Conservation (phyloP, 2,888 invertebrate species). For the Saturnia pavonia region DNA sequence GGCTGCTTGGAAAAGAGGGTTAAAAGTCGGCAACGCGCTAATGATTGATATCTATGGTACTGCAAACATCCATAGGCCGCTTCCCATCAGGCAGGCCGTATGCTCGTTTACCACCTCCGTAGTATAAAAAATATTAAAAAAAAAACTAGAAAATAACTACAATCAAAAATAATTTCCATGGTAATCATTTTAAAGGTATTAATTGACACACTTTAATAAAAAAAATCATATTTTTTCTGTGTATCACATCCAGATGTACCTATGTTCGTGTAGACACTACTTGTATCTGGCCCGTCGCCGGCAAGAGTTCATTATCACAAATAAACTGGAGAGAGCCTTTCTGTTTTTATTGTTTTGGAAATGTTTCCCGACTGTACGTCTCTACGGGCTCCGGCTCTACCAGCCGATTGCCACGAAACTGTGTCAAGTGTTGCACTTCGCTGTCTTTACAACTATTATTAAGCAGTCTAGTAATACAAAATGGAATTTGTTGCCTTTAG, state of each 20-base stretch:
- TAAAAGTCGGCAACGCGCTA: no score
- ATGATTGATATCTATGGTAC: no score
- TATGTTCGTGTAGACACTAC: constrained; percentile 25
- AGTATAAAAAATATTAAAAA: no score
- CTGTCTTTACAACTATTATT: not conserved
- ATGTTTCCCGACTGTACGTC: constrained; percentile 34
- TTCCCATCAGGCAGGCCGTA: no score
- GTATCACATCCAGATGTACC: constrained; percentile 8
- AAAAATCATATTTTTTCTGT: not conserved
- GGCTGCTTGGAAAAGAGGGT: no score
- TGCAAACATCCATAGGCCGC: no score
- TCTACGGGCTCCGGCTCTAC: constrained; percentile 39
- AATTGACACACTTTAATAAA: no score
- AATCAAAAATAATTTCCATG: no score
- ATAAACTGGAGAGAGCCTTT: constrained; percentile 66
- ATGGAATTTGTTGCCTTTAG: not conserved
- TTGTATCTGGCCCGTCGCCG: constrained; percentile 43
- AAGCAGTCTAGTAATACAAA: not conserved
- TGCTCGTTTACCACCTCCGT: no score
- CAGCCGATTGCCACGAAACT: constrained; percentile 53
- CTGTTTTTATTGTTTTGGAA: constrained; percentile 62
- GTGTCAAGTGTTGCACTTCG: constrained; percentile 48
- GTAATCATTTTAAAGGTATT: no score
- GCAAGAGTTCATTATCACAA: constrained; percentile 74
- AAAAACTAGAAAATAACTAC: no score